These are phyloP conservation scores for Kobus ellipsiprymnus DNA, from an alignment of 2,113 vertebrate species.

Conservation along the genomic window DNA sequence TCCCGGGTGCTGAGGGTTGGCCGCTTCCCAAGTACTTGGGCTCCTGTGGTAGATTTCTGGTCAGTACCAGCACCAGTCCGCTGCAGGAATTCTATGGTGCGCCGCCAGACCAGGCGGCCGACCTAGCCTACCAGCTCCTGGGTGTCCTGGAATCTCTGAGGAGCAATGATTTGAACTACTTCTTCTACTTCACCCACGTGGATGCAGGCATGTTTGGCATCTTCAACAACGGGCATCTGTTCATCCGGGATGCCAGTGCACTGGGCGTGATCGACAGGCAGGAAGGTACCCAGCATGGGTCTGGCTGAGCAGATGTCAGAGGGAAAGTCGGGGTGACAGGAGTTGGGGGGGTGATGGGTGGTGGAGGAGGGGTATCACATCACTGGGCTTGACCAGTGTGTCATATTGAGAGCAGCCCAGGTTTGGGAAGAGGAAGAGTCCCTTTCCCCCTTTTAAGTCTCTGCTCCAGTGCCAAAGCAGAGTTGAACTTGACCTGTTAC, in stretches of 20 bases:
- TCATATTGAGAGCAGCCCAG: conserved; percentile 19
- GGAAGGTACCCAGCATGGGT: conserved; percentile 82
- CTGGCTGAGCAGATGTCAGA: conserved; percentile 40
- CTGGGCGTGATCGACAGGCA: conserved; percentile 88
- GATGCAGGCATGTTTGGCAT: conserved; percentile 84
- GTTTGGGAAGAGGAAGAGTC: neutral
- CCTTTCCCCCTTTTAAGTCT: neutral
- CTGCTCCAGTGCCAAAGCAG: neutral
- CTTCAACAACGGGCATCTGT: conserved; percentile 83
- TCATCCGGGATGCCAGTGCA: conserved; percentile 85
- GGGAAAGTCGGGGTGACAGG: neutral
- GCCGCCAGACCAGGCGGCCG: conserved; percentile 74
- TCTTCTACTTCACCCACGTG: conserved; percentile 85
- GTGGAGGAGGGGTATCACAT: neutral
- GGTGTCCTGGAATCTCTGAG: conserved; percentile 80
- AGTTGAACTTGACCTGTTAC: neutral
- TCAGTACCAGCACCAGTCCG: conserved; percentile 80
- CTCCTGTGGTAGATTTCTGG: conserved; percentile 83
- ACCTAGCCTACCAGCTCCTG: conserved; percentile 86
- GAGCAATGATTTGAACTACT: conserved; percentile 86
- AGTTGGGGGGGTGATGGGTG: neutral
- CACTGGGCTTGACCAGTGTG: neutral
- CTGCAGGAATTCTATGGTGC: conserved; percentile 76
- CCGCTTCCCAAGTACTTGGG: conserved; percentile 87
- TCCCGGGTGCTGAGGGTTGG: conserved; percentile 86